These are phyloP conservation scores for Pyrocephalus nanus DNA, from an alignment of 2,797 vertebrate species.

Conservation along the genomic window DNA sequence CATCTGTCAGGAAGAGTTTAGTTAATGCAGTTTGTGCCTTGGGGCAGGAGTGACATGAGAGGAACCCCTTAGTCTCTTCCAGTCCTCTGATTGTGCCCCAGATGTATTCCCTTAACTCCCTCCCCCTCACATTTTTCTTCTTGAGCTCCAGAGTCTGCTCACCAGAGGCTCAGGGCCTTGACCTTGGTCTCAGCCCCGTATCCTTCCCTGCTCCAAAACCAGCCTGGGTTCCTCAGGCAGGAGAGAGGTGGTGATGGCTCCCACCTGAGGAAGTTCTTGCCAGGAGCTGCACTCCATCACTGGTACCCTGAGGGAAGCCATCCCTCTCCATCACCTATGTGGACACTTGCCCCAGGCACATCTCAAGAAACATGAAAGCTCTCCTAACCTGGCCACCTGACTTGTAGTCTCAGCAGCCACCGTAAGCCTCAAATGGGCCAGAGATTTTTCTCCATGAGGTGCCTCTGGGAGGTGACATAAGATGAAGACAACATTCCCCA, in stretches of 20 bases:
- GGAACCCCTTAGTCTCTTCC: background rate
- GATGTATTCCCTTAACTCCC: rapidly evolving
- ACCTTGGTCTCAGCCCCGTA: background rate
- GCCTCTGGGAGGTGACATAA: background rate
- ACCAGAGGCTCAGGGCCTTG: background rate
- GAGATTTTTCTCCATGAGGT: background rate
- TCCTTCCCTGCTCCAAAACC: background rate
- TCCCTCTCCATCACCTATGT: rapidly evolving
- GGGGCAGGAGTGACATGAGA: background rate
- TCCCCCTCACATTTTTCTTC: background rate
- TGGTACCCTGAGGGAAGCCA: background rate
- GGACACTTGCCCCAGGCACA: background rate
- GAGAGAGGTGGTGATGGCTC: background rate
- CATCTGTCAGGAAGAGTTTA: background rate
- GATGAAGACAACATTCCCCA: background rate
- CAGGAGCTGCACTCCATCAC: background rate
- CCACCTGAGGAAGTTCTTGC: background rate
- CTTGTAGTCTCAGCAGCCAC: background rate
- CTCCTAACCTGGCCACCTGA: background rate
- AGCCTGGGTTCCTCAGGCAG: background rate
- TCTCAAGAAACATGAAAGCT: background rate
- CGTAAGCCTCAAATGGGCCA: background rate
- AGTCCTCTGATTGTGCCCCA: background rate
- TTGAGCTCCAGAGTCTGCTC: background rate
- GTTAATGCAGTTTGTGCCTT: background rate